phyloP scores from a whole-genome alignment of 2,888 invertebrate genomes.

The Ditylenchus weischeri region DNA sequence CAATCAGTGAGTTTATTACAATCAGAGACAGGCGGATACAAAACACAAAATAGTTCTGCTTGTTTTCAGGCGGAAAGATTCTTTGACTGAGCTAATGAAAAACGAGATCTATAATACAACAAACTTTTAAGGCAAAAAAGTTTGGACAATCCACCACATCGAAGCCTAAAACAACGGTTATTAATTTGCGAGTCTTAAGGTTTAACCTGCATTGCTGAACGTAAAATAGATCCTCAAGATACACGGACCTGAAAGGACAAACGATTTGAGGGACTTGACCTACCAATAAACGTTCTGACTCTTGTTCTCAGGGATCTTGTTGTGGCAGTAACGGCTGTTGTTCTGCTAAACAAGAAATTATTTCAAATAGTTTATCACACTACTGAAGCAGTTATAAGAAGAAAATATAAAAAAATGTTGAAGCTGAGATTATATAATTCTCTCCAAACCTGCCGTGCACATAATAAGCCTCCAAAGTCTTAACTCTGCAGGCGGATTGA shows the following conservation, averaged over 20 bases:
- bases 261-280: slow-evolving; percentile 49
- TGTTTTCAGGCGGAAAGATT: too few relatives aligned
- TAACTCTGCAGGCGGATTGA: slow-evolving; percentile 22
- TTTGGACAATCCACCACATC: slow-evolving; percentile 58
- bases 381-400: too few relatives aligned
- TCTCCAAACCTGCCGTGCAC: background rate
- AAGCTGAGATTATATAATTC: slow-evolving; percentile 13
- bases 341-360: slow-evolving; percentile 38
- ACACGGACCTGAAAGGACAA: slow-evolving; percentile 4
- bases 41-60: too few relatives aligned
- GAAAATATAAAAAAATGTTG: too few relatives aligned
- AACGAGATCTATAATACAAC: too few relatives aligned
- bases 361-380: background rate
- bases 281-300: slow-evolving; percentile 66
- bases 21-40: too few relatives aligned
- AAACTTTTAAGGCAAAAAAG: background rate
- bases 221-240: slow-evolving; percentile 53
- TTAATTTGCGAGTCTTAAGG: too few relatives aligned
- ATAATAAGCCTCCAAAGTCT: slow-evolving; percentile 22
- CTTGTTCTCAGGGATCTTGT: slow-evolving; percentile 66
- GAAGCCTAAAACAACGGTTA: slow-evolving; percentile 58
- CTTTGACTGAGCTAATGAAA: too few relatives aligned
- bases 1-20: too few relatives aligned
- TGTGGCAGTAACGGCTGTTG: slow-evolving; percentile 66
- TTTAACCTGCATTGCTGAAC: slow-evolving; percentile 64